Evolutionary conservation across 2,888 invertebrate species (phyloP).

Genomic region (Lasioglossum malachurum): DNA sequence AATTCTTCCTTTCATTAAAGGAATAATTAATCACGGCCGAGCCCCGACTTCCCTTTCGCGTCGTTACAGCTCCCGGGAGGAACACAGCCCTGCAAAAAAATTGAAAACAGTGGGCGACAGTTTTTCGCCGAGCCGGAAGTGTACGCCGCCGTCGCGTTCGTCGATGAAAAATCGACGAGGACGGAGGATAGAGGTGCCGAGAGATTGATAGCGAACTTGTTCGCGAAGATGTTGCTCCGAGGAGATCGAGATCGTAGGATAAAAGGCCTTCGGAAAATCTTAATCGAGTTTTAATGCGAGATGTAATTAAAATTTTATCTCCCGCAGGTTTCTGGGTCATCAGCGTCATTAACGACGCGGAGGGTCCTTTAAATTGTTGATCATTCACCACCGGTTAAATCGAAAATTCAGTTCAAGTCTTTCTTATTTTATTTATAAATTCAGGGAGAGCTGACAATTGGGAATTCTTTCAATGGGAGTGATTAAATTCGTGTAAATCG

Average conservation of each 20-base stretch:
- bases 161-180: constrained; percentile 9
- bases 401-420: not conserved
- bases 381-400: not conserved
- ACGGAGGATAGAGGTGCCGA: not conserved
- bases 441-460: not conserved
- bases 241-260: not conserved
- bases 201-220: constrained; percentile 8
- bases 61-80: constrained; percentile 3
- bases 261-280: not conserved
- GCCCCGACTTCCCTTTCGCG: constrained; percentile 37
- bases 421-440: not conserved
- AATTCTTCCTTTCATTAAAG: constrained; percentile 60
- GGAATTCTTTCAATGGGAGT: not conserved
- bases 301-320: not conserved
- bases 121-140: constrained; percentile 12
- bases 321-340: not conserved
- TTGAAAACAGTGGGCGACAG: constrained; percentile 10
- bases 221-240: not conserved
- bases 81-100: constrained; percentile 9
- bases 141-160: not conserved
- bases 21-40: constrained; percentile 61
- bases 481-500: not conserved
- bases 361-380: not conserved
- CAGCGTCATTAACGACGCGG: not conserved
- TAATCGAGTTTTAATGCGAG: constrained; percentile 5